Conservation (phyloP, 2,797 vertebrate species). For the Dallia pectoralis region DNA sequence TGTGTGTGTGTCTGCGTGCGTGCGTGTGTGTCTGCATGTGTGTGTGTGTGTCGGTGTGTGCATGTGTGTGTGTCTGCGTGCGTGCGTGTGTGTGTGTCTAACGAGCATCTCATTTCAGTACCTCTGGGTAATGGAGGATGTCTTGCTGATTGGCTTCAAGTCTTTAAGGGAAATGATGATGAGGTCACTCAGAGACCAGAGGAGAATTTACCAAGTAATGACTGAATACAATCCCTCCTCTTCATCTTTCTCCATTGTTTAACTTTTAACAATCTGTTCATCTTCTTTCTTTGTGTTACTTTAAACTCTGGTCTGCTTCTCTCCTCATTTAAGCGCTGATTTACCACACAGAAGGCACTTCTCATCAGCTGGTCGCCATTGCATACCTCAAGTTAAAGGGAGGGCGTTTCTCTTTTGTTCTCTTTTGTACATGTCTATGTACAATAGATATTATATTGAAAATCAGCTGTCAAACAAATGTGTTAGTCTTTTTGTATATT, state of each 20-base stretch:
- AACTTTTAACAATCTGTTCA: neutral
- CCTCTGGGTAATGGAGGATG: conserved; percentile 7
- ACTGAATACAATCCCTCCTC: conserved; percentile 40
- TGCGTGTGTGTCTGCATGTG: neutral
- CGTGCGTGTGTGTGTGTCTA: neutral
- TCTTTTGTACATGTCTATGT: too few species aligned
- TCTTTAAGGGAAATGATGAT: conserved; percentile 45
- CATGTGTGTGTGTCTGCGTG: neutral
- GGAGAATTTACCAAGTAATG: conserved; percentile 28
- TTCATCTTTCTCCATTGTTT: conserved; percentile 1
- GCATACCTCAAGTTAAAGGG: neutral
- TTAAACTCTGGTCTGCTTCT: neutral
- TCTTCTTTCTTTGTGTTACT: neutral
- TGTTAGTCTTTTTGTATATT: conserved; percentile 39
- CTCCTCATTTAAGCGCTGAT: neutral
- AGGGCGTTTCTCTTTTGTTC: neutral
- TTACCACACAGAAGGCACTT: neutral
- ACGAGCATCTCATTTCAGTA: conserved; percentile 8
- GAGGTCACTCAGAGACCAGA: conserved; percentile 25
- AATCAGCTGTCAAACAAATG: too few species aligned
- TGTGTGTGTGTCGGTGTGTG: neutral
- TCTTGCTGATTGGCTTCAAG: conserved; percentile 31
- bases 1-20: neutral
- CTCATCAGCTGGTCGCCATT: neutral
- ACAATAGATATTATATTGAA: neutral